These are phyloP conservation scores for Takifugu ocellatus DNA, from an alignment of 2,797 vertebrate genomes.

Conservation along the genomic window DNA sequence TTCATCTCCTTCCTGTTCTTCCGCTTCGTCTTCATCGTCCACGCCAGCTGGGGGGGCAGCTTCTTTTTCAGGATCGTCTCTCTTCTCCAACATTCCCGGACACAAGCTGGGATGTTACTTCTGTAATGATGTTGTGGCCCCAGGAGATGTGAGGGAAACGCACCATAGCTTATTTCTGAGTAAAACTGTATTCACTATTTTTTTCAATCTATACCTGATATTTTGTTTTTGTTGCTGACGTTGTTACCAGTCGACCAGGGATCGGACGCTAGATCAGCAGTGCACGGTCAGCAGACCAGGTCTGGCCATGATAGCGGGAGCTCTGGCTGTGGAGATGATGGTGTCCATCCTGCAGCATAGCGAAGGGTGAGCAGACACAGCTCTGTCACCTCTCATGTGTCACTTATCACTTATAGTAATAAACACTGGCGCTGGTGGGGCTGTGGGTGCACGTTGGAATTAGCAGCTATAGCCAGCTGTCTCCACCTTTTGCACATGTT, in stretches of 20 bases:
- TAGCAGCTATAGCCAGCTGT: no score
- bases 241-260: constrained; percentile 86
- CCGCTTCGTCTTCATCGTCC: constrained; percentile 71
- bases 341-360: constrained; percentile 94
- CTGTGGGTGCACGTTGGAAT: no score
- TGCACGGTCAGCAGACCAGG: constrained; percentile 96
- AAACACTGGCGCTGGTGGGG: no score
- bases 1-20: constrained; percentile 70
- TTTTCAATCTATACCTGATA: no score
- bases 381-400: no score
- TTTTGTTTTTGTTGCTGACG: constrained; percentile 8
- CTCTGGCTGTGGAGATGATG: constrained; percentile 95
- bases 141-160: constrained; percentile 89
- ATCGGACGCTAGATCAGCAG: constrained; percentile 96
- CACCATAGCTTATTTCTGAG: neutral
- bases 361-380: constrained; percentile 82
- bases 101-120: constrained; percentile 98
- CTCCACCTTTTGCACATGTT: no score
- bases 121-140: constrained; percentile 98
- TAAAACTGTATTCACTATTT: no score
- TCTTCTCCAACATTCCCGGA: constrained; percentile 98
- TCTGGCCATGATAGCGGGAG: constrained; percentile 93
- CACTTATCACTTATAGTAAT: no score
- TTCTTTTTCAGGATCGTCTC: constrained; percentile 80
- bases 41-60: constrained; percentile 60